Base-by-base conservation (phyloP, 2,113 vertebrate species). In the Arvicanthis niloticus region DNA sequence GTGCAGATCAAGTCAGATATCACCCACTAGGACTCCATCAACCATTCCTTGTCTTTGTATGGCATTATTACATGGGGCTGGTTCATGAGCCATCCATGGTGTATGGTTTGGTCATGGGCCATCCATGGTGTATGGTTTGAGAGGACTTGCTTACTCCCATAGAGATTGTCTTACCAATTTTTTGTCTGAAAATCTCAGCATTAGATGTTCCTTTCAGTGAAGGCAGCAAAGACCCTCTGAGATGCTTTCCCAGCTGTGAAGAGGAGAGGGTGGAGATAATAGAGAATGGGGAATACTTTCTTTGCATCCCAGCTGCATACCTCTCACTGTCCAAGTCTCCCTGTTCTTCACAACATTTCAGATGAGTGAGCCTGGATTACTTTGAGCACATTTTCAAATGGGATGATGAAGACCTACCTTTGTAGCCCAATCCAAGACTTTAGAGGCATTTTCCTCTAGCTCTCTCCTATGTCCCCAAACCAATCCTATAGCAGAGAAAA, bases 371-470 rank as follows among this genome's bases (percentile, higher is more conserved):
- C 80, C 89, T 89, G 94, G 68, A 72, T 93, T 86, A 75, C 48
- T 80, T 56, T 77, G 4, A 24, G 19, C 60, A 34, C 0, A 11
- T 80, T 82, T 91, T 82, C 12, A 91, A 92, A 45, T 37, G n/a
- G 84, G 93, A 15, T 17, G n/a, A 37, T 58, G 56, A 42, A 22
- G 1, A 3, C 53, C 88, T 90, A 16, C 70, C 93, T 96, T 89
- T 93, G 80, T 62, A 82, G 67, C 85, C 91, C 40, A 60, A 85
- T 92, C 75, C 3, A 77, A 62, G 60, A 82, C 75, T 34, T 37
- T 1, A 3, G 94, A 94, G 85, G 60, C 58, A 29, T 93, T 97
- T 97, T 95, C 95, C 93, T 96, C 86, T 56, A 96, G 77, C 40
- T 90, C 62, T 82, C 77, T 13, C 2, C 15, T 42, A 60, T 86